Conservation (phyloP, 1,140 invertebrate species). For the Zaprionus gabonicus region DNA sequence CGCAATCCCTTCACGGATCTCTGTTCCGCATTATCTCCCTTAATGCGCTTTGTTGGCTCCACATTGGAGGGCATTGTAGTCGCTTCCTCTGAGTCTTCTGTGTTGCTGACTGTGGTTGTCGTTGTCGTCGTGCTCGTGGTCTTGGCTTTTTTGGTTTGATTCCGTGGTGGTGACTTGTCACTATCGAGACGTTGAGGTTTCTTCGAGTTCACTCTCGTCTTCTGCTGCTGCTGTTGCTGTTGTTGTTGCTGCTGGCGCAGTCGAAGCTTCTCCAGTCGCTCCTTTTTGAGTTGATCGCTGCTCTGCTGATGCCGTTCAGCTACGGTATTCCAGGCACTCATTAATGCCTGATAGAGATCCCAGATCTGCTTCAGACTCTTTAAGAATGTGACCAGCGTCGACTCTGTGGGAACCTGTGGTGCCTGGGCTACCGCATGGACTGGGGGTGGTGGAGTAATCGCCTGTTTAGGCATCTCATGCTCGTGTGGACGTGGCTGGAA, state of each 20-base stretch:
- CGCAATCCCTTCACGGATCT: conserved; percentile 56
- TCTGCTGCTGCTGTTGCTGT: conserved; percentile 26
- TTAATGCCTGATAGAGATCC: conserved; percentile 76
- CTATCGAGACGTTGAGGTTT: conserved; percentile 63
- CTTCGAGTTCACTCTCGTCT: conserved; percentile 68
- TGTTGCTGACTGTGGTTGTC: conserved; percentile 26
- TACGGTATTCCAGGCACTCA: conserved; percentile 67
- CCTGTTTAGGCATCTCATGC: conserved; percentile 40
- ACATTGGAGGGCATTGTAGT: conserved; percentile 34
- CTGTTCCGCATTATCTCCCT: conserved; percentile 36
- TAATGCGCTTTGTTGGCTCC: conserved; percentile 28
- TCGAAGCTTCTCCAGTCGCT: conserved; percentile 60
- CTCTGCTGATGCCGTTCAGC: conserved; percentile 67
- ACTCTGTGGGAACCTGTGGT: conserved; percentile 36
- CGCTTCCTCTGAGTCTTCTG: conserved; percentile 35
- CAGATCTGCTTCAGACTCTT: conserved; percentile 76
- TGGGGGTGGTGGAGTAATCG: conserved; percentile 13
- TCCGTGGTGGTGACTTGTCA: conserved; percentile 47
- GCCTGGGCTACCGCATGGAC: conserved; percentile 9
- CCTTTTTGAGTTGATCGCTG: conserved; percentile 54
- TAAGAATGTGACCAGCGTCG: conserved; percentile 63
- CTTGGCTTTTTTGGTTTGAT: conserved; percentile 58
- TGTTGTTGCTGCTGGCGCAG: conserved; percentile 65
- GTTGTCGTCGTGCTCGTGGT: conserved; percentile 45
- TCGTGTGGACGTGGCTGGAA: conserved; percentile 57